Evolutionary conservation across 2,797 vertebrate species (phyloP).

Genomic region (Gadopsis marmoratus): DNA sequence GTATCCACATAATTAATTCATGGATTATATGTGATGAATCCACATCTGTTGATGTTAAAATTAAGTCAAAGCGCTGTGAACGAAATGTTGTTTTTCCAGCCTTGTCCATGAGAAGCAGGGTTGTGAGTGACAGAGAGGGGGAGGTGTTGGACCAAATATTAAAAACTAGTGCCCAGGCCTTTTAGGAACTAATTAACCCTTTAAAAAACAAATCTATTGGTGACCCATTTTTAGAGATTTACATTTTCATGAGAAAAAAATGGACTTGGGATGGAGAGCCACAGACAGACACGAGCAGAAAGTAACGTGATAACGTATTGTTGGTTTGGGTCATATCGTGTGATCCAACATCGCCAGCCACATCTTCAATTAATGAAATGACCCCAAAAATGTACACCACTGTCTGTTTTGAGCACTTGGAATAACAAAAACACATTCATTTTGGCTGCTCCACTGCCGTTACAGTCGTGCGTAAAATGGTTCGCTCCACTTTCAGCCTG

Average conservation of each 20-base stretch:
- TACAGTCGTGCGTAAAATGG: slow-evolving; percentile 53
- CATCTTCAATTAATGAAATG: not conserved
- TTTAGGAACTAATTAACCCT: not conserved
- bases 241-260: not conserved
- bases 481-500: slow-evolving; percentile 54
- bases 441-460: not conserved
- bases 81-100: not conserved
- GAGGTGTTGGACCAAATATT: not conserved
- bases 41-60: not conserved
- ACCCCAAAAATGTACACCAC: too few species aligned
- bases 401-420: not conserved
- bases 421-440: not conserved
- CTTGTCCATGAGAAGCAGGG: not conserved
- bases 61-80: not conserved
- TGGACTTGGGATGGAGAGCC: too few species aligned
- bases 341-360: not conserved
- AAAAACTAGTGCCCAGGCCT: too few species aligned
- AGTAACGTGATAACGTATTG: not conserved
- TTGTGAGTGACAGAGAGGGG: not conserved
- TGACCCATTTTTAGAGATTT: not conserved
- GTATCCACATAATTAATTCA: too few species aligned
- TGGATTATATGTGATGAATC: too few species aligned
- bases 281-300: not conserved
- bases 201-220: not conserved
- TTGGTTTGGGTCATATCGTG: not conserved